These are phyloP conservation scores for Leptinotarsa haldemani DNA, from an alignment of 2,888 invertebrate genomes.

Conservation along the genomic window DNA sequence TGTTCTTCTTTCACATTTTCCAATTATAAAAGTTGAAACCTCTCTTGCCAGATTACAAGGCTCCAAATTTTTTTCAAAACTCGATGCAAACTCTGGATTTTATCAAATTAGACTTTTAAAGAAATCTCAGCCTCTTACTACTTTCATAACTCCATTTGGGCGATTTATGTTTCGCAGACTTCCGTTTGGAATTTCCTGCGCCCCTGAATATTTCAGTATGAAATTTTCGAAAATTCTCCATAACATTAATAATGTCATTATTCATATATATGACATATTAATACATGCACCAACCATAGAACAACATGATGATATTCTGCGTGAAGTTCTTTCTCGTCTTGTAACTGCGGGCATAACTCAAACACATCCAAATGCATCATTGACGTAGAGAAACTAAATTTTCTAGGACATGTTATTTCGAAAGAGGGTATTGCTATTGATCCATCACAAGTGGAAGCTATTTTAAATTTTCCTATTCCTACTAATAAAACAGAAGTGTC, in stretches of 20 bases:
- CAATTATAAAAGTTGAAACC: conserved; percentile 50
- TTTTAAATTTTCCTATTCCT: conserved; percentile 43
- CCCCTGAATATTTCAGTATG: conserved; percentile 11
- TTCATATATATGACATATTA: not conserved
- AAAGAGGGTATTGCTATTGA: not conserved
- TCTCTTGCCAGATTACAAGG: conserved; percentile 45
- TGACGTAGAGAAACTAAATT: not conserved
- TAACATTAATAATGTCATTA: not conserved
- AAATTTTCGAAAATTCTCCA: not conserved
- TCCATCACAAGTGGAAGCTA: not conserved
- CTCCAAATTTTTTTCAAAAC: conserved; percentile 48
- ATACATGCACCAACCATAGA: conserved; percentile 41
- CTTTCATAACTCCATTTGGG: conserved; percentile 32
- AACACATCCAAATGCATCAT: not conserved
- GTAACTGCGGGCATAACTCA: not conserved
- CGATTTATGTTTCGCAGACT: conserved; percentile 28
- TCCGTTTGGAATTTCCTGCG: conserved; percentile 32
- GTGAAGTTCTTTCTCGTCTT: too few relatives aligned
- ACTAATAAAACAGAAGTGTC: conserved; percentile 44
- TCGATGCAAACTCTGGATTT: conserved; percentile 46
- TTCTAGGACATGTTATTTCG: not conserved
- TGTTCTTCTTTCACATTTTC: conserved; percentile 38
- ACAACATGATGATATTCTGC: conserved; percentile 32
- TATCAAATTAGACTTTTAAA: conserved; percentile 36
- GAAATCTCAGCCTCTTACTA: conserved; percentile 17